phyloP scores from a whole-genome alignment of 2,113 vertebrate genomes.

The Halcyon malimbica region DNA sequence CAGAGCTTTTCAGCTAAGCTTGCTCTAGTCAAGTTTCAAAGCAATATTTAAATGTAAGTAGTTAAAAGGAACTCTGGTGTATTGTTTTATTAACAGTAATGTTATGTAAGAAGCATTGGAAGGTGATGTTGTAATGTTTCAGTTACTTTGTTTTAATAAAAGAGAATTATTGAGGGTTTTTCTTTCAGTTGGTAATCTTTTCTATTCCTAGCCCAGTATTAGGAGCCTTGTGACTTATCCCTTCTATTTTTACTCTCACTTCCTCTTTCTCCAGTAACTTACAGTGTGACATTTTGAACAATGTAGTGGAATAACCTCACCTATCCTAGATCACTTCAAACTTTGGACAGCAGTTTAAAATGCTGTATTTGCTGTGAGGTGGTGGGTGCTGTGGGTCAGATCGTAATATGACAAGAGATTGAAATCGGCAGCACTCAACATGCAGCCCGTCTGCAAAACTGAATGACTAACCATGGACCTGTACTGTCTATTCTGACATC shows the following conservation, averaged over 20 bases:
- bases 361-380: neutral
- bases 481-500: neutral
- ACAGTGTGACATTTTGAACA: neutral
- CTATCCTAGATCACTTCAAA: neutral
- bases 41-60: neutral
- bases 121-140: neutral
- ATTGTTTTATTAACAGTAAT: neutral
- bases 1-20: neutral
- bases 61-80: neutral
- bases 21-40: neutral
- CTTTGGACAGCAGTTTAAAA: neutral
- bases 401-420: neutral
- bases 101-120: neutral
- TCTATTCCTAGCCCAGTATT: neutral
- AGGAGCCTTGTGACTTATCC: neutral
- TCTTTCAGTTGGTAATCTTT: neutral
- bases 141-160: neutral
- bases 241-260: neutral
- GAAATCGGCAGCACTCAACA: neutral
- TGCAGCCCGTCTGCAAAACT: neutral
- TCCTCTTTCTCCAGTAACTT: neutral
- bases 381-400: neutral
- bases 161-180: neutral
- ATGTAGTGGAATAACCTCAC: neutral
- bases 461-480: neutral